phyloP scores from a whole-genome alignment of 2,113 vertebrate species.

The Mirza zaza region DNA sequence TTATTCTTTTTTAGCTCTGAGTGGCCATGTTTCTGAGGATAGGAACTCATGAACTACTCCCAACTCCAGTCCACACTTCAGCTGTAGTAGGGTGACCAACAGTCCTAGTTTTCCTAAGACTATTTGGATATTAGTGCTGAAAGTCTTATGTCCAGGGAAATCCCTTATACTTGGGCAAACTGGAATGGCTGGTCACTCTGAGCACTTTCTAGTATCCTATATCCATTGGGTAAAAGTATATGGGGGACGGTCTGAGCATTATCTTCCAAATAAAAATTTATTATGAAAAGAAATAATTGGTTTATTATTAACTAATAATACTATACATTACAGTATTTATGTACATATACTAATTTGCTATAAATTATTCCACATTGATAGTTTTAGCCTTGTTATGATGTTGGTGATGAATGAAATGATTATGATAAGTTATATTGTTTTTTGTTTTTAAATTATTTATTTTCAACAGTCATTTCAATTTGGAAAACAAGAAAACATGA shows the following conservation, averaged over 20 bases:
- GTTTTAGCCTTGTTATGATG: background rate
- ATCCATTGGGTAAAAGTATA: too few species aligned
- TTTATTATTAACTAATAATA: background rate
- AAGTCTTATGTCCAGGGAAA: background rate
- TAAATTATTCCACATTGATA: background rate
- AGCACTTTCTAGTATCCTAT: background rate
- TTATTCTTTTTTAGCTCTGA: background rate
- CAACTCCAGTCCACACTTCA: rapidly evolving
- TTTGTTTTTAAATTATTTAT: background rate
- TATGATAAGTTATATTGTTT: background rate
- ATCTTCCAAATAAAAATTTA: background rate
- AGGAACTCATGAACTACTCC: background rate
- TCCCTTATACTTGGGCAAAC: background rate
- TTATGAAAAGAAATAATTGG: background rate
- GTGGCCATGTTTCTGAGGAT: background rate
- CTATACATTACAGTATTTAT: background rate
- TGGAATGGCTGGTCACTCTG: rapidly evolving
- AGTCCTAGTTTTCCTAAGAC: background rate
- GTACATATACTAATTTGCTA: background rate
- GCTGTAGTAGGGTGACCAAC: background rate
- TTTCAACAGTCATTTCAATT: background rate
- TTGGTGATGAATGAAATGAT: background rate
- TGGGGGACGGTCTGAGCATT: background rate
- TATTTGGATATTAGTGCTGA: background rate
- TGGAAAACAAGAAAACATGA: background rate